Evolutionary conservation across 2,113 vertebrate genomes (phyloP).

Genomic region (Callospermophilus lateralis): DNA sequence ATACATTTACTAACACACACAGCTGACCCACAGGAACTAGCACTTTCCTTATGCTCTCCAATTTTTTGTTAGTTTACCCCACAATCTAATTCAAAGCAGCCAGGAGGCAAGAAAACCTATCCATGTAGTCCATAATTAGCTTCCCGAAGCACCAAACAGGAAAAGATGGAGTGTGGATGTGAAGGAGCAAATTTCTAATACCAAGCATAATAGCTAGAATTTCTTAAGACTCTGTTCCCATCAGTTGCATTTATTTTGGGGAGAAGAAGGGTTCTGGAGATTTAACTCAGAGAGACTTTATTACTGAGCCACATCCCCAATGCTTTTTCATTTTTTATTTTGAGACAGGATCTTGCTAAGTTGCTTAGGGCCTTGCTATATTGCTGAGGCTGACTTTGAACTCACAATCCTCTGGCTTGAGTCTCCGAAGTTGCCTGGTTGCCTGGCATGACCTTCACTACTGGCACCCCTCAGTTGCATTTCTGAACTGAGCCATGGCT

Average conservation of each 20-base stretch:
- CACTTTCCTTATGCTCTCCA: neutral
- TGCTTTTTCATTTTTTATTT: too few relatives aligned
- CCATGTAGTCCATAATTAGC: accelerated
- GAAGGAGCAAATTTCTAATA: neutral
- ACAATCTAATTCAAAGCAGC: neutral
- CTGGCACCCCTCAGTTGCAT: too few relatives aligned
- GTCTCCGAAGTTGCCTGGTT: too few relatives aligned
- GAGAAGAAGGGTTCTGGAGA: too few relatives aligned
- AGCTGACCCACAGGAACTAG: neutral
- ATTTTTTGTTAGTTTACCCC: neutral
- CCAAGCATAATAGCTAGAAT: neutral
- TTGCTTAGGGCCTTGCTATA: too few relatives aligned
- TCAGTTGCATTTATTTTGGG: neutral
- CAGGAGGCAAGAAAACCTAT: neutral
- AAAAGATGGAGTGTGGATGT: neutral
- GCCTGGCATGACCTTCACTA: too few relatives aligned
- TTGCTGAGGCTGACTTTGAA: too few relatives aligned
- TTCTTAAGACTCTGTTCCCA: neutral
- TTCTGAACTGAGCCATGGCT: neutral
- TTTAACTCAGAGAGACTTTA: too few relatives aligned
- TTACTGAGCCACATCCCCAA: too few relatives aligned
- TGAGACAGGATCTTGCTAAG: too few relatives aligned
- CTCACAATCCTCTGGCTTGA: too few relatives aligned
- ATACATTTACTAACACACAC: neutral
- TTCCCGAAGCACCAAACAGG: neutral